phyloP scores from a whole-genome alignment of 2,797 vertebrate genomes.

The Schizothorax lantsangensis region DNA sequence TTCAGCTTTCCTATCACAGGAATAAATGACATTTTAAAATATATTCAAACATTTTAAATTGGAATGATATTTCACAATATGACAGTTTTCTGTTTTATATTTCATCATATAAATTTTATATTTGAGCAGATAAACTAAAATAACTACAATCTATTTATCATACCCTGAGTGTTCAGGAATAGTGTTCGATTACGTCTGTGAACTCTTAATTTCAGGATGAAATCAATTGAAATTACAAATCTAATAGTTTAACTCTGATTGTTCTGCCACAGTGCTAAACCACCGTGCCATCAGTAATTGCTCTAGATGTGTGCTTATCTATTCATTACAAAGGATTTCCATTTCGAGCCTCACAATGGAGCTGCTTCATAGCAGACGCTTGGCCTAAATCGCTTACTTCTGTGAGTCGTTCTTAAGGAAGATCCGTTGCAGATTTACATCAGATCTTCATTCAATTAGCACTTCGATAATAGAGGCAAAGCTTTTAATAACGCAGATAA shows the following conservation, averaged over 20 bases:
- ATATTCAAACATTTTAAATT: background rate
- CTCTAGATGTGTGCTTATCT: conserved; percentile 17
- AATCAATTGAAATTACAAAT: background rate
- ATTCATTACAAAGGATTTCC: conserved; percentile 32
- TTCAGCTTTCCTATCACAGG: background rate
- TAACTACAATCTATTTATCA: background rate
- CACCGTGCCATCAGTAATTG: background rate
- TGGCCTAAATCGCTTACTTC: conserved; percentile 44
- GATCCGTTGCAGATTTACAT: conserved; percentile 30
- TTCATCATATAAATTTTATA: background rate
- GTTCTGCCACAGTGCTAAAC: background rate
- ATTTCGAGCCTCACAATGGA: conserved; percentile 23
- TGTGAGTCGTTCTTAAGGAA: conserved; percentile 19
- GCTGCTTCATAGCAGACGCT: conserved; percentile 26
- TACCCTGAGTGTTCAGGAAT: background rate
- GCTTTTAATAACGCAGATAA: conserved; percentile 14
- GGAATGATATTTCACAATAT: background rate
- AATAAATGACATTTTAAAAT: background rate
- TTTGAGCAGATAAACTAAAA: conserved; percentile 2
- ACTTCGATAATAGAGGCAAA: conserved; percentile 20
- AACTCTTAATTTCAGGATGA: background rate
- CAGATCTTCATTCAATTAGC: conserved; percentile 39
- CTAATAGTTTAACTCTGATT: conserved; percentile 10
- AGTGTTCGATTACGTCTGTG: background rate
- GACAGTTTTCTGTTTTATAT: background rate